These are phyloP conservation scores for Thryonomys swinderianus DNA, from an alignment of 2,113 vertebrate genomes.

Conservation along the genomic window DNA sequence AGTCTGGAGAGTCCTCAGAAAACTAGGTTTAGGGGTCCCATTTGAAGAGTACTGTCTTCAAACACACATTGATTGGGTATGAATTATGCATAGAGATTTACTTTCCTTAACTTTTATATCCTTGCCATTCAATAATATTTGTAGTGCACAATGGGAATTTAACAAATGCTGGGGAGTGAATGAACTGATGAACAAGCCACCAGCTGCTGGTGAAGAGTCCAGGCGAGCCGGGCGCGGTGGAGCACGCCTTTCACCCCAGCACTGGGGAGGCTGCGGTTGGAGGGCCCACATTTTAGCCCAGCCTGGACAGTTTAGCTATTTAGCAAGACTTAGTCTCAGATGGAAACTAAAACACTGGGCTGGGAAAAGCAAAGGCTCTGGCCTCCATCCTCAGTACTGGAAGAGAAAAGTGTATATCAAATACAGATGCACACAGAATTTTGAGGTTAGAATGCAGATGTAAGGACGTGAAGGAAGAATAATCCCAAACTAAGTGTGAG, in stretches of 20 bases:
- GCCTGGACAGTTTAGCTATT: no score
- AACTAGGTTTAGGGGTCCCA: no score
- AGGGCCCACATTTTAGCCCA: background rate
- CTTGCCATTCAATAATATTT: slow-evolving; percentile 27
- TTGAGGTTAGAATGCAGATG: background rate
- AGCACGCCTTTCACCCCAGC: background rate
- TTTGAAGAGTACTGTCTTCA: slow-evolving; percentile 12
- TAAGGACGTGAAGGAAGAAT: background rate
- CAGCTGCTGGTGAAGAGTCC: background rate
- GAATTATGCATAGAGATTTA: background rate
- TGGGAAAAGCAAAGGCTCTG: background rate
- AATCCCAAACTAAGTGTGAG: background rate
- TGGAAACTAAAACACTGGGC: background rate
- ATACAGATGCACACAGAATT: background rate
- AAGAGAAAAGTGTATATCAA: background rate
- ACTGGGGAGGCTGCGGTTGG: background rate
- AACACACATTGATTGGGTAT: background rate
- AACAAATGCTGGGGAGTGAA: slow-evolving; percentile 5
- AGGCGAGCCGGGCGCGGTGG: background rate
- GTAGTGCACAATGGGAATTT: background rate
- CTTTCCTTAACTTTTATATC: background rate
- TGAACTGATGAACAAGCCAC: background rate
- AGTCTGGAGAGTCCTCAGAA: no score
- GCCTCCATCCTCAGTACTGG: background rate
- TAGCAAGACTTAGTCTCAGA: background rate